Evolutionary conservation across 2,113 vertebrate species (phyloP).

Genomic region (Ammodramus savannarum): DNA sequence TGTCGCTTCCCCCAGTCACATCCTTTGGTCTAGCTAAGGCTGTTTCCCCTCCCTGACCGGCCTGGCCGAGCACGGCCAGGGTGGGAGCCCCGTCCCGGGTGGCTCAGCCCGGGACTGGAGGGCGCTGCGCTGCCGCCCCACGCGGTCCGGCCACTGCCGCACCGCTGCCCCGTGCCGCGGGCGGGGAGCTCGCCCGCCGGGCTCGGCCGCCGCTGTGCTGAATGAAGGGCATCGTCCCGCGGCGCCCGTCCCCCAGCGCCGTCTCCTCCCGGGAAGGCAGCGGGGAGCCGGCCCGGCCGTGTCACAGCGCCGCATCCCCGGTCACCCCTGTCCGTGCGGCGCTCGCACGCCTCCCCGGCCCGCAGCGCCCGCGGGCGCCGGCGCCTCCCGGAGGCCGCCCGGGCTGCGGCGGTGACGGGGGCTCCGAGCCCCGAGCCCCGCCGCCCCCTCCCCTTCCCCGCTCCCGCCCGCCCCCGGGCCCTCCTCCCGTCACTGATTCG

Average conservation of each 20-base stretch:
- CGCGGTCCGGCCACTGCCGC: background rate
- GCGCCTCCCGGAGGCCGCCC: background rate
- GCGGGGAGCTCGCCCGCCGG: background rate
- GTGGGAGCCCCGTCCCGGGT: background rate
- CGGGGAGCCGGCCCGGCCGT: background rate
- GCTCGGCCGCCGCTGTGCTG: background rate
- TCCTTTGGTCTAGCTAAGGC: no score
- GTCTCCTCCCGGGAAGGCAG: background rate
- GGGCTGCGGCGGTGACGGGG: background rate
- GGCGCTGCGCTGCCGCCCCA: background rate
- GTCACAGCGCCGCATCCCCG: background rate
- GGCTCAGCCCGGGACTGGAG: background rate
- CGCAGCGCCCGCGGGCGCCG: background rate
- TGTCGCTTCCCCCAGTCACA: background rate
- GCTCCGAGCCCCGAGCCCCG: no score
- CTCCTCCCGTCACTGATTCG: no score
- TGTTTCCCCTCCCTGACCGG: fast-evolving
- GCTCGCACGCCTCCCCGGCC: background rate
- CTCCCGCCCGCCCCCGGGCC: no score
- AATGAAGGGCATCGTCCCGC: background rate
- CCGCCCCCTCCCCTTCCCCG: no score
- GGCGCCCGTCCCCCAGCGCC: background rate
- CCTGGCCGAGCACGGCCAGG: background rate
- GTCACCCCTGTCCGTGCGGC: background rate
- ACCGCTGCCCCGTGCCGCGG: background rate